Conservation (phyloP, 2,113 vertebrate genomes). For the Synchiropus splendidus region DNA sequence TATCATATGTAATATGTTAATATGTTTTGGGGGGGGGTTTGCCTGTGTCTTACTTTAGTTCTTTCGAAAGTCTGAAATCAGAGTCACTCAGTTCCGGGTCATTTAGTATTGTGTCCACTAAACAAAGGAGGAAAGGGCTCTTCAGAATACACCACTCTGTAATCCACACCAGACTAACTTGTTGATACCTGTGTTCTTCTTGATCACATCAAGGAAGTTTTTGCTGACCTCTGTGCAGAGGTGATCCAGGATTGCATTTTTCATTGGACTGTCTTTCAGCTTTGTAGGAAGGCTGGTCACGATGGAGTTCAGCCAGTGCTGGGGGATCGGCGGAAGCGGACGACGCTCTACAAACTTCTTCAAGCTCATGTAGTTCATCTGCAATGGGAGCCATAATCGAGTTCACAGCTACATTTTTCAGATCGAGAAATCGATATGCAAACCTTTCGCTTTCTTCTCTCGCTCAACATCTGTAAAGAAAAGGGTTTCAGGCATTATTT, state of each 20-base stretch:
- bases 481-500: too few species aligned
- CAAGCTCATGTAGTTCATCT: constrained; percentile 79
- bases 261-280: constrained; percentile 60
- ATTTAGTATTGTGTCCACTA: constrained; percentile 72
- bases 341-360: constrained; percentile 71
- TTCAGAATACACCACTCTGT: too few species aligned
- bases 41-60: constrained; percentile 78
- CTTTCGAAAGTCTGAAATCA: too few species aligned
- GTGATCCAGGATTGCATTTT: constrained; percentile 56
- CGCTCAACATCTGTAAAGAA: too few species aligned
- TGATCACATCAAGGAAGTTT: constrained; percentile 73
- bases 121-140: constrained; percentile 3
- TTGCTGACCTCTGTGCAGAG: constrained; percentile 70
- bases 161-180: too few species aligned
- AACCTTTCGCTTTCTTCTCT: too few species aligned
- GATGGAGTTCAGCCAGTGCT: constrained; percentile 73
- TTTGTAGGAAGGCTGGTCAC: constrained; percentile 59
- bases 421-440: too few species aligned
- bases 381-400: too few species aligned
- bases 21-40: too few species aligned
- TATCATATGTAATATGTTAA: too few species aligned
- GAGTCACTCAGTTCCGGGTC: too few species aligned
- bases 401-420: too few species aligned
- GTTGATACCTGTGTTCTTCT: constrained; percentile 76
- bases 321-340: constrained; percentile 70